A percentile compares a stretch with the other conserved stretches of the same genome.
Evolutionary conservation across 2,113 vertebrate species (phyloP).

Genomic region (Cottus gobio): DNA sequence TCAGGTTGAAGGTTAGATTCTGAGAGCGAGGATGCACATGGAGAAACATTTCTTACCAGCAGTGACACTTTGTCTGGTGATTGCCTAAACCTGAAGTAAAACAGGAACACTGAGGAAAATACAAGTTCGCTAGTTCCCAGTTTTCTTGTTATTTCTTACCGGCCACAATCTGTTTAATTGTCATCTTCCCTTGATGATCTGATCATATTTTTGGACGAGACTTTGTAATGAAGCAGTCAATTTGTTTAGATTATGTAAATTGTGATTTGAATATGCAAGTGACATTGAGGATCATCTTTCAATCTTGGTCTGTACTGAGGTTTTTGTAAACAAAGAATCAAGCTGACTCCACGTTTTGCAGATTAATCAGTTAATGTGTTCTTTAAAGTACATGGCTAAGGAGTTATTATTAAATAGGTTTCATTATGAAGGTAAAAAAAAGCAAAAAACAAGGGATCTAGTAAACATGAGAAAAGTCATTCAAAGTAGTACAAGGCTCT

Average conservation of each 20-base stretch:
- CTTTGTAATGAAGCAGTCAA: not conserved
- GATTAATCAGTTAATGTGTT: not conserved
- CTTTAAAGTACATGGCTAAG: not conserved
- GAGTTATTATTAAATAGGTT: not conserved
- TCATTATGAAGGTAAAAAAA: too few species aligned
- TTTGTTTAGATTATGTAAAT: conserved; percentile 35
- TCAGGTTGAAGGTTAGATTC: conserved; percentile 24
- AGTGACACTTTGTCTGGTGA: not conserved
- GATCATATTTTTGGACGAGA: not conserved
- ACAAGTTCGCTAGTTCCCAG: not conserved
- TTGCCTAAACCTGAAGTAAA: not conserved
- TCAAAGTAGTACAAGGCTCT: too few species aligned
- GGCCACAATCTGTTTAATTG: not conserved
- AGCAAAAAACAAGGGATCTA: not conserved
- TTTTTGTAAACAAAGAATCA: not conserved
- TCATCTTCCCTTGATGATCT: not conserved
- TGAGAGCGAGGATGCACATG: not conserved
- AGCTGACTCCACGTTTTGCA: not conserved
- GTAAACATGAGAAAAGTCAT: not conserved
- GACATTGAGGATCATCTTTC: conserved; percentile 40
- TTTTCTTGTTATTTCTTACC: not conserved
- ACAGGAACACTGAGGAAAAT: not conserved
- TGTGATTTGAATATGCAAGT: conserved; percentile 53
- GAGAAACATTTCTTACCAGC: conserved; percentile 22
- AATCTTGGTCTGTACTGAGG: not conserved